phyloP scores from a whole-genome alignment of 2,113 vertebrate species.

The Myiozetetes cayanensis region DNA sequence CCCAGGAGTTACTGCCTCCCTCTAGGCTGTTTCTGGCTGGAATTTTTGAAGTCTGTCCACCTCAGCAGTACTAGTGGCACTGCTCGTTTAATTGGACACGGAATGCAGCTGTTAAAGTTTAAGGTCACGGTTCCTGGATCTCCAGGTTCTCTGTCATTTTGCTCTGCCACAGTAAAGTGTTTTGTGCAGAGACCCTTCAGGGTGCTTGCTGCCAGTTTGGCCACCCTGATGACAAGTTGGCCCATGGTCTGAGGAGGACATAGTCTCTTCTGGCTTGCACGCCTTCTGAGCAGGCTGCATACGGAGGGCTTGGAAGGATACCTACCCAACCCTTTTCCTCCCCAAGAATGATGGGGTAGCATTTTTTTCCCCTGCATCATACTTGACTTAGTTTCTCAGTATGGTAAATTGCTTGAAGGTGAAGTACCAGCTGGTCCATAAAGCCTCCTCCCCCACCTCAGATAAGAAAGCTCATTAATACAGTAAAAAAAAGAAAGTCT shows the following conservation, averaged over 20 bases:
- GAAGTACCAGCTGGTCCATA: constrained; percentile 17
- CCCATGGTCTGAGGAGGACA: background rate
- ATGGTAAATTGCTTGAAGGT: constrained; percentile 6
- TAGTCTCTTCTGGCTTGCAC: background rate
- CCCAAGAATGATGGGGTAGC: background rate
- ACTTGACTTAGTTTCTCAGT: background rate
- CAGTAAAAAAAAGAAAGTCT: constrained; percentile 35
- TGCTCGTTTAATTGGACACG: background rate
- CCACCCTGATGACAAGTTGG: background rate
- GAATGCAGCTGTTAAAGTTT: background rate
- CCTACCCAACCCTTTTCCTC: background rate
- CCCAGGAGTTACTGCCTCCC: background rate
- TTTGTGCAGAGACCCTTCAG: background rate
- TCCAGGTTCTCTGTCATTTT: background rate
- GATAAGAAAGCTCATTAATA: constrained; percentile 63
- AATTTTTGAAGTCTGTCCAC: background rate
- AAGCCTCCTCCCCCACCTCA: constrained; percentile 43
- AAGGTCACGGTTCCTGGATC: background rate
- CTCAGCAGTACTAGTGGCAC: background rate
- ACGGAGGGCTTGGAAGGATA: background rate
- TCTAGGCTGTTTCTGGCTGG: background rate
- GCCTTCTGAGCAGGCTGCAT: background rate
- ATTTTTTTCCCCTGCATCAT: background rate
- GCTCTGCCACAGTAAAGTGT: background rate
- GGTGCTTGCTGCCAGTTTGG: background rate